Evolutionary conservation across 2,797 vertebrate species (phyloP).

Genomic region (Lacerta bilineata): DNA sequence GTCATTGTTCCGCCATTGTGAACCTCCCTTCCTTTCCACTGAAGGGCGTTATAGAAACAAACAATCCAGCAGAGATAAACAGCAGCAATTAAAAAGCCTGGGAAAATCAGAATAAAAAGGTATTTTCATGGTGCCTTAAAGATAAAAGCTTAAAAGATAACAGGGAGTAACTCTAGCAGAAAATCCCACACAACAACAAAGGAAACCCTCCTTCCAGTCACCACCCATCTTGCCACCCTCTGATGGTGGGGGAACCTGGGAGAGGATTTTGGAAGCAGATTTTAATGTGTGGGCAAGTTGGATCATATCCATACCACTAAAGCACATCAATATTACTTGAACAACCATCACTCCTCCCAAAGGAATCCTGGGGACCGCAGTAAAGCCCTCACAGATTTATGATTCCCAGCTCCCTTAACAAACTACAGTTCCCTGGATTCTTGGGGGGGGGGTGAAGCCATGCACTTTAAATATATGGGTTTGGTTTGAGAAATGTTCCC

Average conservation of each 20-base stretch:
- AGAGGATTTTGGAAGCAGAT: background rate
- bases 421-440: too few species aligned
- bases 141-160: background rate
- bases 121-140: background rate
- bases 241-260: background rate
- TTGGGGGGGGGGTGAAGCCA: too few species aligned
- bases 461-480: too few species aligned
- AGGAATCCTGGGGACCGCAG: too few species aligned
- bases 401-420: too few species aligned
- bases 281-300: background rate
- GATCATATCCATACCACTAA: too few species aligned
- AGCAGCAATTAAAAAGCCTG: background rate
- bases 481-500: background rate
- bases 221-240: background rate
- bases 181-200: background rate
- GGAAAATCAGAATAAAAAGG: background rate
- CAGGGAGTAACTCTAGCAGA: background rate
- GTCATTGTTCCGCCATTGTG: too few species aligned
- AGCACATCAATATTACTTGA: too few species aligned
- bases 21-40: too few species aligned
- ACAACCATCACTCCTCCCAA: too few species aligned
- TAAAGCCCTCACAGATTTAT: too few species aligned
- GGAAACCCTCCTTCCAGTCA: background rate
- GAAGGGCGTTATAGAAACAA: too few species aligned
- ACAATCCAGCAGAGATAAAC: background rate